Evolutionary conservation across 2,888 invertebrate species (phyloP).

Genomic region (Lasioglossum marginatum): DNA sequence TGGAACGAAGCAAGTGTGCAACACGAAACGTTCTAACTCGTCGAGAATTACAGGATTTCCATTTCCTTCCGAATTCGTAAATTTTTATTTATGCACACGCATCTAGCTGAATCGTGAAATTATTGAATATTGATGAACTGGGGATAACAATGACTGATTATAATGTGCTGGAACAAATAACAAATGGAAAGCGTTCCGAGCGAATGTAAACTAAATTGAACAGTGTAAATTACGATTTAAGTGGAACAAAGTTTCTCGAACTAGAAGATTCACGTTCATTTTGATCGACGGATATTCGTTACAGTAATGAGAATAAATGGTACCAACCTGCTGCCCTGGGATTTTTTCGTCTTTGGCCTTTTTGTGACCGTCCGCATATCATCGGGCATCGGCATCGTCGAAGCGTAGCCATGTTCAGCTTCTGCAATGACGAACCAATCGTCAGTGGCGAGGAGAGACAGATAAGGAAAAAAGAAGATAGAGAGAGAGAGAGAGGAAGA

Average conservation of each 20-base stretch:
- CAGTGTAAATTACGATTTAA: neutral
- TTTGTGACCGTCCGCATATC: constrained; percentile 89
- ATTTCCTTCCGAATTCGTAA: neutral
- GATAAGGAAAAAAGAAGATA: neutral
- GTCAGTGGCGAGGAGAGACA: constrained; percentile 42
- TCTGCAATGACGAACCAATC: constrained; percentile 86
- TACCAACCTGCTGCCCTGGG: constrained; percentile 94
- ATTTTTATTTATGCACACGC: neutral
- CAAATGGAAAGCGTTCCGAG: neutral
- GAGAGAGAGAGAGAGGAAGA: neutral
- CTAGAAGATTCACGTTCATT: neutral
- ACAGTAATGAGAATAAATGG: neutral
- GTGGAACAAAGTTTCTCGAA: neutral
- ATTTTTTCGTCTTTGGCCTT: constrained; percentile 94
- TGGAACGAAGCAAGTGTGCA: neutral
- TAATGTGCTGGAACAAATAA: neutral
- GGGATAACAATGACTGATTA: neutral
- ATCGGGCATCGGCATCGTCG: constrained; percentile 92
- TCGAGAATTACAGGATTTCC: neutral
- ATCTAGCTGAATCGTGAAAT: neutral
- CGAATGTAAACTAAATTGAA: neutral
- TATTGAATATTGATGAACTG: constrained; percentile 1
- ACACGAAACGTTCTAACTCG: neutral
- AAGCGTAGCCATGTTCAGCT: constrained; percentile 96
- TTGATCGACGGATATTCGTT: neutral